phyloP scores from a whole-genome alignment of 2,797 vertebrate genomes.

The Acipenser ruthenus region DNA sequence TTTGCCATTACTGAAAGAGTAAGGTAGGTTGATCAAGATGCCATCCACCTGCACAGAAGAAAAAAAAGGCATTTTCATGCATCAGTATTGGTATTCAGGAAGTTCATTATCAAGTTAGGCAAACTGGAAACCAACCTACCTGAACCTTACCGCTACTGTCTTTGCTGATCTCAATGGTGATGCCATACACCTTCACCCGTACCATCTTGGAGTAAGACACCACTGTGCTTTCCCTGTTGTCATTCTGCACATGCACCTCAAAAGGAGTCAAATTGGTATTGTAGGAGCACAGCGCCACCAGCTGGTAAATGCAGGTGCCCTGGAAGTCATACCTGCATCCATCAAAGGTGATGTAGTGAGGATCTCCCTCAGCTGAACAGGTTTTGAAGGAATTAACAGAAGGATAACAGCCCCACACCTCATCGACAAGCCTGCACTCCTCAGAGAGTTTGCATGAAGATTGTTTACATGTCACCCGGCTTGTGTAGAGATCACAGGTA shows the following conservation, averaged over 20 bases:
- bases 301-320: conserved; percentile 53
- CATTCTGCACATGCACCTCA: conserved; percentile 31
- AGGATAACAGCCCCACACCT: conserved; percentile 34
- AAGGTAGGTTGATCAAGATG: conserved; percentile 35
- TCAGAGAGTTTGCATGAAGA: conserved; percentile 38
- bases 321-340: conserved; percentile 45
- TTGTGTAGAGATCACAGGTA: conserved; percentile 37
- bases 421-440: conserved; percentile 35
- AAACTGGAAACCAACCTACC: conserved; percentile 25
- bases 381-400: conserved; percentile 23
- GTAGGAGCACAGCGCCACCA: conserved; percentile 32
- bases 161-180: conserved; percentile 33
- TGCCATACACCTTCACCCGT: conserved; percentile 28
- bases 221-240: conserved; percentile 27
- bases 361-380: conserved; percentile 47
- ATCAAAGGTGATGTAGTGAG: conserved; percentile 53
- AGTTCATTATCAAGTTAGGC: not conserved
- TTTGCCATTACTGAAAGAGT: conserved; percentile 28
- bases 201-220: conserved; percentile 34
- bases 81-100: not conserved
- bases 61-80: no score
- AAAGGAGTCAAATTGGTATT: conserved; percentile 22
- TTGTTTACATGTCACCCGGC: conserved; percentile 34
- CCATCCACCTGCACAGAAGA: conserved; percentile 37
- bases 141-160: conserved; percentile 32